A percentile compares a stretch with the other conserved stretches of the same genome.
Conservation (phyloP, 1,140 invertebrate genomes). For the Semibalanus balanoides region DNA sequence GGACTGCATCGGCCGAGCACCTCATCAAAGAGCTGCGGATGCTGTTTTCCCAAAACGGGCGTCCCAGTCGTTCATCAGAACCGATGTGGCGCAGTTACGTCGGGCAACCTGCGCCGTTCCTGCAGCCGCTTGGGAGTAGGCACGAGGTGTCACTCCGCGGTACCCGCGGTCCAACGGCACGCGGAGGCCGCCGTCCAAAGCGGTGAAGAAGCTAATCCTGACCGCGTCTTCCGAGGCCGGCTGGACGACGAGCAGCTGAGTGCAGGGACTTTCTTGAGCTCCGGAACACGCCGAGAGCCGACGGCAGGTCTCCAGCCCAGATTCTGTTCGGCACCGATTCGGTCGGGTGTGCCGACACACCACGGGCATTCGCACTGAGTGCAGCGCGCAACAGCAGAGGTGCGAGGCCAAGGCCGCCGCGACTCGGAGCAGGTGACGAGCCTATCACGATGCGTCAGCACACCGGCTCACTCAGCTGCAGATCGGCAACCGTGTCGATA, state of each 20-base stretch:
- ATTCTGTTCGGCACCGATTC: conserved; percentile 12
- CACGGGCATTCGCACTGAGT: conserved; percentile 14
- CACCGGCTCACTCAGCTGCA: background rate
- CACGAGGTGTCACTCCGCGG: conserved; percentile 8
- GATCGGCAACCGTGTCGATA: background rate
- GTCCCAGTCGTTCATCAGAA: conserved; percentile 8
- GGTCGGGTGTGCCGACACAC: conserved; percentile 11
- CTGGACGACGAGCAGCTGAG: background rate
- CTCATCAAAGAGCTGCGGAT: background rate
- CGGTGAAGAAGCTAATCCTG: conserved; percentile 6
- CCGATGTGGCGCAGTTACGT: conserved; percentile 1
- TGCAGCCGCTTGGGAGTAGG: conserved; percentile 7
- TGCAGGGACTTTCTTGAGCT: conserved; percentile 10
- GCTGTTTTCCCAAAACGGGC: conserved; percentile 3
- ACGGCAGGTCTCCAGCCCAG: conserved; percentile 14
- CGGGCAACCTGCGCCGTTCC: background rate
- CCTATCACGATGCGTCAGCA: background rate
- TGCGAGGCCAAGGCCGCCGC: background rate
- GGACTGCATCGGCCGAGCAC: conserved; percentile 5
- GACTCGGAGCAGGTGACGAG: background rate
- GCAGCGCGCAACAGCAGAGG: conserved; percentile 13
- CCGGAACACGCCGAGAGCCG: conserved; percentile 9
- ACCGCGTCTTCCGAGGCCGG: background rate
- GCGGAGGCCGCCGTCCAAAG: conserved; percentile 1
- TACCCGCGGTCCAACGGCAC: conserved; percentile 8